Evolutionary conservation across 2,113 vertebrate genomes (phyloP), one percentile per base, ranked within the genome.

Genomic region (Laterallus jamaicensis): DNA sequence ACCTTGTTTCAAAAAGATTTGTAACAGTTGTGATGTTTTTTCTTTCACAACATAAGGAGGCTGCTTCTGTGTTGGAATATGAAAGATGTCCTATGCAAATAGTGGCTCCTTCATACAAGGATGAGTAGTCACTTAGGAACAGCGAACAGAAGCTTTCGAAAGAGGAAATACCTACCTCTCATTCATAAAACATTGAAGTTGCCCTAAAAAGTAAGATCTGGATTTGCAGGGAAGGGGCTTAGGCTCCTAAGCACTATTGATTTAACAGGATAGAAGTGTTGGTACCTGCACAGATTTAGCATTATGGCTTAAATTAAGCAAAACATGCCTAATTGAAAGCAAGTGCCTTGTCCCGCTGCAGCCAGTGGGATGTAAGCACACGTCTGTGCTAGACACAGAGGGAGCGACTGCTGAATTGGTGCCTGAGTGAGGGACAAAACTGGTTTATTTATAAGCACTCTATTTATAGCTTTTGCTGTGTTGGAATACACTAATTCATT

Each of bases 401-500:
- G 84, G 40, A 92, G 66, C 95, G 92, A 55, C 59, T 94, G 91
- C 91, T 94, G 93, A 96, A 87, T 69, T 85, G 62, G 59, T 95
- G 96, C 86, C 91, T 94, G 84, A 93, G 93, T 0, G 1, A 95
- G 95, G 86, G 92, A 96, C 80, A 88, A 95, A 96, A 93, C 92
- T 92, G 78, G 81, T 96, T 95, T 97, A 96, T 97, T 97, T 97
- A 95, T 96, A 96, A 95, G 94, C 58, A 35, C 66, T 82, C 95
- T 97, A 96, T 96, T 94, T 93, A 93, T 94, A 96, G 86, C 74
- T 94, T 96, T 95, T 93, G 86, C 95, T 96, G 95, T 95, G 92
- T 86, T 96, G 92, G 93, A 97, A 94, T 91, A 94, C 95, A 91
- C 88, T 96, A 96, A 96, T 87, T 96, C 95, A 96, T 96, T 95